These are phyloP conservation scores for Aphaenogaster ashmeadi DNA, from an alignment of 1,140 invertebrate species.

Conservation along the genomic window DNA sequence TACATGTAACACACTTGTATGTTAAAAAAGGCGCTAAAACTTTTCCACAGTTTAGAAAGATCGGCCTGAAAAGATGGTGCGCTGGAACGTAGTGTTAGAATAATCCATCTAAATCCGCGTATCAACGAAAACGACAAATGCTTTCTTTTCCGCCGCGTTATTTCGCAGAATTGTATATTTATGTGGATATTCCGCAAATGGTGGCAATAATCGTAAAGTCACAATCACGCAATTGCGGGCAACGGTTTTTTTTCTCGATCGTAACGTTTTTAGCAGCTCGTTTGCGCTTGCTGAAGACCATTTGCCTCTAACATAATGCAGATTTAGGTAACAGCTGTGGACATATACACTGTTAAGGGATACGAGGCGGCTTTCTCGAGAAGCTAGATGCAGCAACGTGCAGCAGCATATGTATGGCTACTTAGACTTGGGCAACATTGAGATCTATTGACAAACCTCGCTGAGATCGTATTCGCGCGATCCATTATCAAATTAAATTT, in stretches of 20 bases:
- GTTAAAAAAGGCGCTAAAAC: not conserved
- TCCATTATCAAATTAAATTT: slow-evolving; percentile 35
- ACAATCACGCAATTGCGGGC: slow-evolving; percentile 36
- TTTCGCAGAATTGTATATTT: slow-evolving; percentile 30
- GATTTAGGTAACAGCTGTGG: slow-evolving; percentile 62
- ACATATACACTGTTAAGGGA: slow-evolving; percentile 35
- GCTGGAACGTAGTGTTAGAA: not conserved
- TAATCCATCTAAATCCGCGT: not conserved
- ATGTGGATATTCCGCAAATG: slow-evolving; percentile 33
- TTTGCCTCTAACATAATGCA: slow-evolving; percentile 48
- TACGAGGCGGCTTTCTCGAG: slow-evolving; percentile 48
- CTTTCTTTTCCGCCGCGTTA: not conserved
- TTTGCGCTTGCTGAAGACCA: slow-evolving; percentile 35
- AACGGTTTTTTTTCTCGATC: slow-evolving; percentile 18
- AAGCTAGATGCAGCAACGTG: slow-evolving; percentile 43
- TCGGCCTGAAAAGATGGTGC: not conserved
- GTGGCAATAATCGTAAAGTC: slow-evolving; percentile 58
- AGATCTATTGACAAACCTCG: slow-evolving; percentile 45
- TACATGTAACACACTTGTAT: too few relatives aligned
- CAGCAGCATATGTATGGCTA: slow-evolving; percentile 54
- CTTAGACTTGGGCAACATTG: slow-evolving; percentile 37
- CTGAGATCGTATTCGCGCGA: not conserved
- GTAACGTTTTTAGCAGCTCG: slow-evolving; percentile 54
- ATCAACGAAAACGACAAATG: slow-evolving; percentile 25
- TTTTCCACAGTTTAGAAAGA: not conserved